Evolutionary conservation across 1,140 invertebrate genomes (phyloP).

Genomic region (Trichonephila inaurata): DNA sequence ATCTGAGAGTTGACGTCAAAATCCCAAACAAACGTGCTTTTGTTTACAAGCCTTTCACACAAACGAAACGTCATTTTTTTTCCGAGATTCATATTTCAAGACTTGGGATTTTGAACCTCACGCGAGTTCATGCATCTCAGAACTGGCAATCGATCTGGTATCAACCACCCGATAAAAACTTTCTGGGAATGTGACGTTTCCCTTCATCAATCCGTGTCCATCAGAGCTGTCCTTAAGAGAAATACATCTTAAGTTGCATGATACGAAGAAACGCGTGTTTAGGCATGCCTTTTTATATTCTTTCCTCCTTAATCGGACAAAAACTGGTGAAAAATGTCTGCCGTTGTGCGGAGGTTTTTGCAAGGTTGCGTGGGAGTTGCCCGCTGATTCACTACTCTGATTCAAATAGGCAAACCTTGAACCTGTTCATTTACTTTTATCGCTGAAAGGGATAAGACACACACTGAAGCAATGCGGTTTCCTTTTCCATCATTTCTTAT

Average conservation of each 20-base stretch:
- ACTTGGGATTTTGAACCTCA: background rate
- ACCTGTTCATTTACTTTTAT: constrained; percentile 31
- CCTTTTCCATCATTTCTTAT: constrained; percentile 19
- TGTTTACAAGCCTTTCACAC: background rate
- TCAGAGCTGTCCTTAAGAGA: background rate
- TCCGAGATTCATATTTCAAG: background rate
- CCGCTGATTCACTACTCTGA: background rate
- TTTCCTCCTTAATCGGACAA: background rate
- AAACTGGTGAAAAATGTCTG: background rate
- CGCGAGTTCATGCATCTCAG: background rate
- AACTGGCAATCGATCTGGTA: background rate
- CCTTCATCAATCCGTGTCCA: background rate
- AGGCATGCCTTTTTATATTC: background rate
- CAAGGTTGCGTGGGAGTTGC: background rate
- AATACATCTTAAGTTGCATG: background rate
- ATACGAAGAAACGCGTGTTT: background rate
- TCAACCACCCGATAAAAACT: background rate
- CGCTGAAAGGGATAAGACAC: background rate
- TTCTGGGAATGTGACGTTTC: background rate
- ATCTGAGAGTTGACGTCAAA: background rate
- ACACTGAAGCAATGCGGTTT: constrained; percentile 5
- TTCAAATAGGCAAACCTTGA: constrained; percentile 18
- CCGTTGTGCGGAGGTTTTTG: constrained; percentile 9
- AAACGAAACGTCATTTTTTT: background rate
- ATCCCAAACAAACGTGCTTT: background rate